Evolutionary conservation across 2,888 invertebrate species (phyloP).

Genomic region (Coremacera marginata): DNA sequence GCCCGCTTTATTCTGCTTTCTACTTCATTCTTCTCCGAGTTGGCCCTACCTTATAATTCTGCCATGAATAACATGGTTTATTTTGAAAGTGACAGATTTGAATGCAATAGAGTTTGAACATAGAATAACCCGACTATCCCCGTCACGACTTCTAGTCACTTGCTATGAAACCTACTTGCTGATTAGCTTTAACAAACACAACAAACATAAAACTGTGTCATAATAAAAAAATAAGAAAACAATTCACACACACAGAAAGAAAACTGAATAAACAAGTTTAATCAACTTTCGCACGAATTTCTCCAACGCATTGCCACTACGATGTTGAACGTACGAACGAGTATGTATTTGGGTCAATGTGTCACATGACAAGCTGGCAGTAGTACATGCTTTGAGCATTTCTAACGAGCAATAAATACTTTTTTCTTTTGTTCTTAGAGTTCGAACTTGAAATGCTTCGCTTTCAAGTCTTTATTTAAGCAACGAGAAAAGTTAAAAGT

Average conservation of each 20-base stretch:
- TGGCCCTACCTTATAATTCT: too few species aligned
- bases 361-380: constrained; percentile 7
- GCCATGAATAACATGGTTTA: background rate
- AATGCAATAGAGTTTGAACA: too few species aligned
- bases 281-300: constrained; percentile 28
- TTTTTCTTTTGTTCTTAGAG: constrained; percentile 3
- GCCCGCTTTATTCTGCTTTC: too few species aligned
- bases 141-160: background rate
- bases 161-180: background rate
- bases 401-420: constrained; percentile 36
- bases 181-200: background rate
- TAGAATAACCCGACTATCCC: too few species aligned
- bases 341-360: constrained; percentile 20
- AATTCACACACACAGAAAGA: constrained; percentile 12
- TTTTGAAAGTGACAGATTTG: background rate
- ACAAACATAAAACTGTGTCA: constrained; percentile 12
- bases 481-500: too few species aligned
- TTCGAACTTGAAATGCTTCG: too few species aligned
- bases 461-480: too few species aligned
- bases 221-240: background rate
- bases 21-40: too few species aligned
- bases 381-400: constrained; percentile 11
- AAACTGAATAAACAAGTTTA: constrained; percentile 15
- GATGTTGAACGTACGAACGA: background rate
- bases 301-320: constrained; percentile 9